A percentile compares a stretch with the other conserved stretches of the same genome.
Evolutionary conservation across 2,797 vertebrate species (phyloP).

Genomic region (Harpagifer antarcticus): DNA sequence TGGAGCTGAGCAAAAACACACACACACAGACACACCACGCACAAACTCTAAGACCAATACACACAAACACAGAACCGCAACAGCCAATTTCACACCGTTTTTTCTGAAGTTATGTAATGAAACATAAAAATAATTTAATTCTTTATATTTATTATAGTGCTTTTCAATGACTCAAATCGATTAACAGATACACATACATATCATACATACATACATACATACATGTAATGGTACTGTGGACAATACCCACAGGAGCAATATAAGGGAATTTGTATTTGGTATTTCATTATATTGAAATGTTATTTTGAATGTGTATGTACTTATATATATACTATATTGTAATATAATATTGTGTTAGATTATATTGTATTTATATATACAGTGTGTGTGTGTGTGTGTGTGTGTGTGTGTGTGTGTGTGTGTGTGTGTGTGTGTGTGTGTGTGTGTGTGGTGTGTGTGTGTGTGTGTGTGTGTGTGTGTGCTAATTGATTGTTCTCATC

Average conservation of each 20-base stretch:
- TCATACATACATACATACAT: too few relatives aligned
- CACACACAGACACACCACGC: neutral
- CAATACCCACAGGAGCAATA: neutral
- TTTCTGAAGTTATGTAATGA: conserved; percentile 11
- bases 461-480: too few relatives aligned
- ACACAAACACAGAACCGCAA: neutral
- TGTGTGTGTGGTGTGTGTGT: conserved; percentile 7
- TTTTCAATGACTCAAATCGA: too few relatives aligned
- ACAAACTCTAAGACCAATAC: neutral
- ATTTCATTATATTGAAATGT: neutral
- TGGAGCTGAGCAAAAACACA: conserved; percentile 45
- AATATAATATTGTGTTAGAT: too few relatives aligned
- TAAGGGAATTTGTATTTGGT: conserved; percentile 3
- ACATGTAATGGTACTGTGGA: too few relatives aligned
- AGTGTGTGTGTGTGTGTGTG: conserved; percentile 1
- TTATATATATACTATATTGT: neutral
- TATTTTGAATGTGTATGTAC: neutral
- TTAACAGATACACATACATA: too few relatives aligned
- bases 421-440: conserved; percentile 23
- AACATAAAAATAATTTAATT: neutral
- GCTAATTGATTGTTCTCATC: conserved; percentile 82
- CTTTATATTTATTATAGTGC: too few relatives aligned
- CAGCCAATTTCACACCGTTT: conserved; percentile 5
- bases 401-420: conserved; percentile 31
- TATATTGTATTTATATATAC: too few relatives aligned